Evolutionary conservation across 2,113 vertebrate species (phyloP).

Genomic region (Rattus norvegicus): GRCr8 NC_086023.1:140565001-140565500

Average conservation of each 20-base stretch:
- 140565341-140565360: conserved; percentile 42
- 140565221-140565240: conserved; percentile 69
- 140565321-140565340: conserved; percentile 21
- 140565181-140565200: conserved; percentile 73
- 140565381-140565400: conserved; percentile 58
- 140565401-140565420: conserved; percentile 49
- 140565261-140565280: conserved; percentile 85
- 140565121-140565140: conserved; percentile 72
- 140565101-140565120: conserved; percentile 76
- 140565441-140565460: conserved; percentile 61
- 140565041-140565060: conserved; percentile 78
- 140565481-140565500: conserved; percentile 6
- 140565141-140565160: conserved; percentile 78
- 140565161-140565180: conserved; percentile 51
- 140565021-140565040: conserved; percentile 82
- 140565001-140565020: conserved; percentile 68
- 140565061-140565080: conserved; percentile 74
- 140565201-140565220: conserved; percentile 58
- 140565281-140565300: conserved; percentile 75
- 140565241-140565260: conserved; percentile 85
- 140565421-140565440: conserved; percentile 52
- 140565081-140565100: conserved; percentile 71
- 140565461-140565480: conserved; percentile 69
- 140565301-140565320: conserved; percentile 52
- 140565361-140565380: conserved; percentile 59